Evolutionary conservation across 2,888 invertebrate species (phyloP).

Genomic region (Halocaridina rubra): DNA sequence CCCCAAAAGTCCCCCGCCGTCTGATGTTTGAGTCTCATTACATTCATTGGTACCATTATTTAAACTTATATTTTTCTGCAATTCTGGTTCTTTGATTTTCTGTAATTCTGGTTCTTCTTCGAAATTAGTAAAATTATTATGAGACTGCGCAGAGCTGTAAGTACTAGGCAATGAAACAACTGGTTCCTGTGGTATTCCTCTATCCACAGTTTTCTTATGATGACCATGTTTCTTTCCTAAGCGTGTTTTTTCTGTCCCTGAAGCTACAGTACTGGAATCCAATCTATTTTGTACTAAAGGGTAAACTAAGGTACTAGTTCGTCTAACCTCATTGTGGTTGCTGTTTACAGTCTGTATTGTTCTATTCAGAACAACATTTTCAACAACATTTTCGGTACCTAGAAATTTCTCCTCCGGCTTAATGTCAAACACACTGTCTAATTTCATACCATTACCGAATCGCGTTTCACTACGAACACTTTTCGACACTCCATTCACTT

Average conservation of each 20-base stretch:
- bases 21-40: background rate
- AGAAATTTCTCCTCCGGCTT: background rate
- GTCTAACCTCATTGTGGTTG: background rate
- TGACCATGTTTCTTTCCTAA: background rate
- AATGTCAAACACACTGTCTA: background rate
- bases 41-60: background rate
- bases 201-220: background rate
- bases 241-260: background rate
- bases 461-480: background rate
- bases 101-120: background rate
- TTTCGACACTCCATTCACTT: background rate
- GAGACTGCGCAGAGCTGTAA: too few species aligned
- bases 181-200: background rate
- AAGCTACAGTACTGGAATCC: slow-evolving; percentile 11
- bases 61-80: background rate
- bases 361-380: background rate
- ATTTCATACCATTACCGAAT: background rate
- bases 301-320: background rate
- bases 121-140: background rate
- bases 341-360: background rate
- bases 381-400: slow-evolving; percentile 12
- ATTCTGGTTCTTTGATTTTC: background rate
- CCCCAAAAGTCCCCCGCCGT: background rate
- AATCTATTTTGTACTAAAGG: slow-evolving; percentile 27
- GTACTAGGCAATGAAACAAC: background rate